phyloP scores from a whole-genome alignment of 2,888 invertebrate genomes.

The Muscina levida region DNA sequence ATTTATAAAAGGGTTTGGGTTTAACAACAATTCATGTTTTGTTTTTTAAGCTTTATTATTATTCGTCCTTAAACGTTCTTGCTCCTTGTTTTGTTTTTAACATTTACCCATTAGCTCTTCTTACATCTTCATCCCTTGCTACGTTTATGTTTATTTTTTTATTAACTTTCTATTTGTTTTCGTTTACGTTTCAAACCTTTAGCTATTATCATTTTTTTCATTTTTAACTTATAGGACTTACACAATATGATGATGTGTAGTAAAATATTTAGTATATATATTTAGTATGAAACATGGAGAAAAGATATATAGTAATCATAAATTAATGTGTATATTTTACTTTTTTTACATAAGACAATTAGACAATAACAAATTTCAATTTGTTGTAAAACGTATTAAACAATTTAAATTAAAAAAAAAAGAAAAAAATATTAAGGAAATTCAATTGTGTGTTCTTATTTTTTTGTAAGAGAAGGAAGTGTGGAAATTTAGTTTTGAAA shows the following conservation, averaged over 20 bases:
- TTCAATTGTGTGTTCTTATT: conserved; percentile 35
- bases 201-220: conserved; percentile 44
- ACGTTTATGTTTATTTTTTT: background rate
- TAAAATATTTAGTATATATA: conserved; percentile 62
- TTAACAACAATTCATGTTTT: conserved; percentile 13
- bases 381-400: conserved; percentile 65
- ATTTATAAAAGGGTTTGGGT: conserved; percentile 39
- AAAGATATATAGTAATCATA: conserved; percentile 41
- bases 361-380: conserved; percentile 66
- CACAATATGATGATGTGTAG: conserved; percentile 61
- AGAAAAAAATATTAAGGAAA: conserved; percentile 30
- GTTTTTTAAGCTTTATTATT: conserved; percentile 39
- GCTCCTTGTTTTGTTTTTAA: background rate
- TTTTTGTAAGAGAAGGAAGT: background rate
- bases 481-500: background rate
- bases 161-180: conserved; percentile 14
- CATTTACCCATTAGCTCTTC: no score
- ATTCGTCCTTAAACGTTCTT: background rate
- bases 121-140: background rate
- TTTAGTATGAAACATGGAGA: conserved; percentile 27
- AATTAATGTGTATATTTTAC: conserved; percentile 61
- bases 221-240: conserved; percentile 53
- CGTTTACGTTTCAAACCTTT: conserved; percentile 34
- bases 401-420: conserved; percentile 42
- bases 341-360: conserved; percentile 64